Evolutionary conservation across 2,888 invertebrate genomes (phyloP).

Genomic region (Xestia c-nigrum): DNA sequence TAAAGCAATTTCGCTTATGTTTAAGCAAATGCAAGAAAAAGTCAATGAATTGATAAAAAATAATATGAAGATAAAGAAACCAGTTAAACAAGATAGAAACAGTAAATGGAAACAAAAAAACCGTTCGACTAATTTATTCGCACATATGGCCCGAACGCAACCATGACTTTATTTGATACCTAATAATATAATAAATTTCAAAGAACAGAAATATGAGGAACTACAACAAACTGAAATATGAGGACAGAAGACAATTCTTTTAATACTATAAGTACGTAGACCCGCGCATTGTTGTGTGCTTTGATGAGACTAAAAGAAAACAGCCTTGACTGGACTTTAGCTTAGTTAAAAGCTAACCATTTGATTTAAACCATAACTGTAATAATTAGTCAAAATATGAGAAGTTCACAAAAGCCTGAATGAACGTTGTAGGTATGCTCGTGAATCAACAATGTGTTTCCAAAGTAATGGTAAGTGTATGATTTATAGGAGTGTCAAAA

Average conservation of each 20-base stretch:
- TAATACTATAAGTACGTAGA: conserved; percentile 22
- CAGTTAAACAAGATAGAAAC: conserved; percentile 8
- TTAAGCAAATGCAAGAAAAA: conserved; percentile 3
- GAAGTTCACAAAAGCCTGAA: conserved; percentile 47
- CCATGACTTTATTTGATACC: conserved; percentile 1
- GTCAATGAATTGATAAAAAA: conserved; percentile 8
- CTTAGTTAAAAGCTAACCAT: conserved; percentile 45
- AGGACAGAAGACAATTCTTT: conserved; percentile 22
- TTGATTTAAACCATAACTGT: conserved; percentile 35
- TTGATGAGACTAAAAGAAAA: conserved; percentile 32
- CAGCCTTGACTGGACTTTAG: conserved; percentile 28
- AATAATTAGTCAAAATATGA: conserved; percentile 52
- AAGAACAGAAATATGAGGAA: neutral
- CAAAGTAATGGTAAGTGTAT: conserved; percentile 85
- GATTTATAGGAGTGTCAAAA: conserved; percentile 85
- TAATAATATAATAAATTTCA: neutral
- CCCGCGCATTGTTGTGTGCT: conserved; percentile 28
- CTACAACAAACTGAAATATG: neutral
- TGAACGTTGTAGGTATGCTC: conserved; percentile 80
- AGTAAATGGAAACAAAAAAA: conserved; percentile 1
- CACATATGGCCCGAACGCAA: neutral
- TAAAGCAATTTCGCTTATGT: conserved; percentile 24
- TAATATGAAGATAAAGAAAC: conserved; percentile 23
- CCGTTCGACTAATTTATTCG: neutral
- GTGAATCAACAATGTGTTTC: conserved; percentile 76